Evolutionary conservation across 2,113 vertebrate species (phyloP), one percentile per base, ranked within the genome.

Genomic region (Coreoperca whiteheadi): DNA sequence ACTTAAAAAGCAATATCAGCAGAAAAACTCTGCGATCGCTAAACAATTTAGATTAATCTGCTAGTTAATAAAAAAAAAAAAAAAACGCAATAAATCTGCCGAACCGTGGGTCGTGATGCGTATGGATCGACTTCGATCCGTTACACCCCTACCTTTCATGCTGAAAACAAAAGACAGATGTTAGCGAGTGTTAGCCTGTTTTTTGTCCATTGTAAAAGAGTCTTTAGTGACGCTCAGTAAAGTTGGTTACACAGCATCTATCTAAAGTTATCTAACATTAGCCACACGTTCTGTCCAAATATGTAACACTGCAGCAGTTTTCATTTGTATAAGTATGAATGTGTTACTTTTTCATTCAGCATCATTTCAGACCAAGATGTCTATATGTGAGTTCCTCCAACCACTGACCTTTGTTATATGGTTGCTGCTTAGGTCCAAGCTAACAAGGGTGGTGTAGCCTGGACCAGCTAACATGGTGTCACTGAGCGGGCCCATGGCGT

Each of bases 361-460:
- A 14, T 68, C 7, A 4, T 20, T 54, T 32, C 28, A 43, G 11
- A 77, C 18, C n/a, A 21, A 51, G 61, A 41, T 4, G 12, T 25
- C 4, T 23, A 37, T 16, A 10, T 10, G 2, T 34, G 3, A 48
- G 16, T 48, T 71, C 4, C 20, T 34, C 6, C 0, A 20, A 53
- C 21, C 5, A 88, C 89, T 86, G 51, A 99, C 94, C 88, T 90
- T 91, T 66, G 95, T 93, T 34, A 99, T 97, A 14, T 90, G 92
- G 86, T 99, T 99, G 91, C 95, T 95, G 90, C 98, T 99, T 53
- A 99, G 95, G 83, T 99, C 97, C 0, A 99, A 94, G 91, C 97
- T 97, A 0, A 97, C 93, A 21, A 99, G 91, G 0, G 98, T 99
- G n/a, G 98, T 99, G 68, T 99, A 99, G 37, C 98, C 98, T 0